These are phyloP conservation scores for Scortum barcoo DNA, from an alignment of 2,113 vertebrate genomes.

Conservation along the genomic window DNA sequence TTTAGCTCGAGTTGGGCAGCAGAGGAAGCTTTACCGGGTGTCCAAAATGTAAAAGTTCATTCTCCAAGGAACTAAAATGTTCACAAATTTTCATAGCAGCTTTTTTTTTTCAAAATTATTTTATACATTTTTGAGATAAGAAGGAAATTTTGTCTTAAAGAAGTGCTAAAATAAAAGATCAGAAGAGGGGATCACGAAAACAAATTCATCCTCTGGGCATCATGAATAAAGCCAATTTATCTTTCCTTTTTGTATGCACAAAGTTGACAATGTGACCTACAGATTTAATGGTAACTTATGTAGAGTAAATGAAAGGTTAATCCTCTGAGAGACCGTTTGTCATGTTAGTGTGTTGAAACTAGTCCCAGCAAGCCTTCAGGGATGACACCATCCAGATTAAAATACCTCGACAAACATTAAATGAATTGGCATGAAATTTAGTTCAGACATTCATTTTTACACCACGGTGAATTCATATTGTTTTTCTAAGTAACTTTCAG, in stretches of 20 bases:
- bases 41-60: not conserved
- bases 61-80: not conserved
- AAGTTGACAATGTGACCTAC: not conserved
- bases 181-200: not conserved
- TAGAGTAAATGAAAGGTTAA: not conserved
- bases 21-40: not conserved
- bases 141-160: too few relatives aligned
- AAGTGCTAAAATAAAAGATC: not conserved
- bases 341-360: too few relatives aligned
- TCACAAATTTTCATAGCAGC: not conserved
- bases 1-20: not conserved
- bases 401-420: not conserved
- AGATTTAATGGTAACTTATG: not conserved
- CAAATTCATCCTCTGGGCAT: not conserved
- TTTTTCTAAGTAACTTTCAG: too few relatives aligned
- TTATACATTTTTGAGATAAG: too few relatives aligned
- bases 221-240: not conserved
- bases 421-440: not conserved
- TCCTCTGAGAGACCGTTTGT: not conserved
- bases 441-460: too few relatives aligned
- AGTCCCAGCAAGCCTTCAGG: too few relatives aligned
- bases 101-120: too few relatives aligned
- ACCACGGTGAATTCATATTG: too few relatives aligned
- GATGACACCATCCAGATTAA: not conserved
- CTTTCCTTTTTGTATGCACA: not conserved